phyloP scores from a whole-genome alignment of 2,888 invertebrate species.

The Trisateles emortualis region DNA sequence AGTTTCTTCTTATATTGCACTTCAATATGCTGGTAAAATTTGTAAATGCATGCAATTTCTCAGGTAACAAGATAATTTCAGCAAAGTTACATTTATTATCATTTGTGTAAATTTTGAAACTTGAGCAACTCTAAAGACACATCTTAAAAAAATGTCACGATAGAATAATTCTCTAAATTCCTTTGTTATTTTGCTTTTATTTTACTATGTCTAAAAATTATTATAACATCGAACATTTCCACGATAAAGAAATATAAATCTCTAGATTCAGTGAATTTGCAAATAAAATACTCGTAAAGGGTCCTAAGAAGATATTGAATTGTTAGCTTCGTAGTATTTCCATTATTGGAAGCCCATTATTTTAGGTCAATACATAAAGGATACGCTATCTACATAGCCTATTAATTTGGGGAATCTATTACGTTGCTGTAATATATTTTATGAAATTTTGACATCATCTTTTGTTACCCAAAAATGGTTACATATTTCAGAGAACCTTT shows the following conservation, averaged over 20 bases:
- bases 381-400: neutral
- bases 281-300: slow-evolving; percentile 7
- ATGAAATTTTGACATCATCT: no score
- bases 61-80: slow-evolving; percentile 9
- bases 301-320: slow-evolving; percentile 2
- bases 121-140: no score
- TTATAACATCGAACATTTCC: neutral
- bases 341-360: slow-evolving; percentile 4
- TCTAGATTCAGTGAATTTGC: neutral
- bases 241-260: neutral
- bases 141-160: no score
- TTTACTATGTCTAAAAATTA: neutral
- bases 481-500: no score
- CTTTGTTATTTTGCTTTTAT: neutral
- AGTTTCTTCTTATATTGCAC: slow-evolving; percentile 25
- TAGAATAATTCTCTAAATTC: neutral
- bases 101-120: neutral
- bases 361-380: slow-evolving; percentile 6
- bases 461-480: no score
- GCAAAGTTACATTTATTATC: slow-evolving; percentile 5
- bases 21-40: slow-evolving; percentile 17
- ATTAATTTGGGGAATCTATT: neutral
- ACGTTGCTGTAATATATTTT: neutral
- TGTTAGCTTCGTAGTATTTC: neutral
- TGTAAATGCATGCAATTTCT: slow-evolving; percentile 39